These are phyloP conservation scores for Brachionus rotundiformis DNA, from an alignment of 1,140 invertebrate genomes.

Conservation along the genomic window DNA sequence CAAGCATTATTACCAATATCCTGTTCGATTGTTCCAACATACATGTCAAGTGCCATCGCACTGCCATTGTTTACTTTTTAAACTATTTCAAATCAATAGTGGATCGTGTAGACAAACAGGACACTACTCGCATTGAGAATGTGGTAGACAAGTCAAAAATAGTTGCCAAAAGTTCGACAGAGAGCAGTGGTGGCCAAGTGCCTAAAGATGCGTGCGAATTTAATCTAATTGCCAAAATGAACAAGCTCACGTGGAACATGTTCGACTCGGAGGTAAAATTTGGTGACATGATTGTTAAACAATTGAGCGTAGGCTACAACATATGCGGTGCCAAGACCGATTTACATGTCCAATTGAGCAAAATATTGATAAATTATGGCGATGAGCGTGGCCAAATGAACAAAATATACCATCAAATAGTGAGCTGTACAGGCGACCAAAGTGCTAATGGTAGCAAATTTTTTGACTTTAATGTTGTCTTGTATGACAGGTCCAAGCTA, in stretches of 20 bases:
- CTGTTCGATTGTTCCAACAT: constrained; percentile 46
- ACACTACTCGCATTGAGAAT: neutral
- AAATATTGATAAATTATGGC: constrained; percentile 38
- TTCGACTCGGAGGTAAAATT: constrained; percentile 1
- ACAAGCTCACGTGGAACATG: constrained; percentile 44
- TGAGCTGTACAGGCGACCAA: constrained; percentile 35
- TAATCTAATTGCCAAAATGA: constrained; percentile 41
- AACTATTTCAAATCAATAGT: constrained; percentile 22
- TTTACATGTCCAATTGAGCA: constrained; percentile 8
- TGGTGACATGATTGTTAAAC: constrained; percentile 16
- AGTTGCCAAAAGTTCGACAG: neutral
- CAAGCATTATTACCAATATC: constrained; percentile 20
- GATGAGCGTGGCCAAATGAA: neutral
- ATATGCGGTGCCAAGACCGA: neutral
- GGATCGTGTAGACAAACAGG: neutral
- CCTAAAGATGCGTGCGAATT: neutral
- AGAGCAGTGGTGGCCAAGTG: neutral
- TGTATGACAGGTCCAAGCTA: neutral
- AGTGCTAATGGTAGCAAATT: neutral
- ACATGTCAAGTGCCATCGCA: constrained; percentile 49
- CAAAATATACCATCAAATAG: constrained; percentile 25
- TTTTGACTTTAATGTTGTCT: constrained; percentile 26
- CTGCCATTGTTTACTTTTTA: constrained; percentile 23
- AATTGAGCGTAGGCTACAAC: constrained; percentile 28
- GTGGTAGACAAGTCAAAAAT: neutral